phyloP scores from a whole-genome alignment of 2,797 vertebrate species.

The Pelodytes ibericus region DNA sequence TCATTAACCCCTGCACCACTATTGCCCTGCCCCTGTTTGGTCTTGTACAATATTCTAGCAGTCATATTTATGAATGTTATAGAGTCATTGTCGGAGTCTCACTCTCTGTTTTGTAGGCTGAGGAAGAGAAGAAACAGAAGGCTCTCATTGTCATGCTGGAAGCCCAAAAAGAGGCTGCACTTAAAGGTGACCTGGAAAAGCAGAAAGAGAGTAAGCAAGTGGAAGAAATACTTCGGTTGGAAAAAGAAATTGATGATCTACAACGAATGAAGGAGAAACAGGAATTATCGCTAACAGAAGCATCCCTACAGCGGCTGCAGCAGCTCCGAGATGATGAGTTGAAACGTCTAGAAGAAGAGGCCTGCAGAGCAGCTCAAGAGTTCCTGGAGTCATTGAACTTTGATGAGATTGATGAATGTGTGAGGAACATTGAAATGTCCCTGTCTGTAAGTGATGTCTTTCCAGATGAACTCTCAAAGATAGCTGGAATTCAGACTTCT shows the following conservation, averaged over 20 bases:
- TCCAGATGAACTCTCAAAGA: constrained; percentile 58
- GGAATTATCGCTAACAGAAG: constrained; percentile 88
- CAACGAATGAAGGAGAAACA: constrained; percentile 91
- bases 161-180: constrained; percentile 64
- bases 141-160: constrained; percentile 68
- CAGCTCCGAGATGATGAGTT: constrained; percentile 88
- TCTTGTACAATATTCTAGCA: too few relatives aligned
- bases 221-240: constrained; percentile 93
- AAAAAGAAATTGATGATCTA: constrained; percentile 90
- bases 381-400: constrained; percentile 97
- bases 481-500: constrained; percentile 55
- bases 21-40: too few relatives aligned
- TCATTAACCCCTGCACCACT: too few relatives aligned
- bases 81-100: constrained; percentile 6
- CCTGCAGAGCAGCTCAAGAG: constrained; percentile 91
- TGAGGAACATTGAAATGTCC: constrained; percentile 90
- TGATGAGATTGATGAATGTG: constrained; percentile 95
- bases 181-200: constrained; percentile 69
- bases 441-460: constrained; percentile 69
- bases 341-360: constrained; percentile 88
- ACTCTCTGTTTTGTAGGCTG: constrained; percentile 69
- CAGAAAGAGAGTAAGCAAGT: constrained; percentile 88
- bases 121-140: constrained; percentile 71
- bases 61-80: too few relatives aligned
- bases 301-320: constrained; percentile 85